Evolutionary conservation across 1,140 invertebrate species (phyloP), one percentile per base, ranked within the genome.

Genomic region (Ladona fulva): DNA sequence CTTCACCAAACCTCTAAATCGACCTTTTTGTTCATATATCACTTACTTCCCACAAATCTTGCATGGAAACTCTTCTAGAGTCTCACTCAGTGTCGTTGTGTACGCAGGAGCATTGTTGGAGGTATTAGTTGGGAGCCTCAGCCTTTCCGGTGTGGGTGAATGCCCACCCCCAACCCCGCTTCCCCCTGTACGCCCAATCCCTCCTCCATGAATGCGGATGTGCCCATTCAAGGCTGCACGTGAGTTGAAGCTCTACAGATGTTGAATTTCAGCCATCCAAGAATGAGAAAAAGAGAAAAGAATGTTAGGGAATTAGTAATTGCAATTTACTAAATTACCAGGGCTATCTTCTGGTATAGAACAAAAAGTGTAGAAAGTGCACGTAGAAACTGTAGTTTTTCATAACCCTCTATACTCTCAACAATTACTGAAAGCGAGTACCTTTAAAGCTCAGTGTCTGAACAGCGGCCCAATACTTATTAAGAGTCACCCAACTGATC

Each of bases 31-130:
- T 66, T 66, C 52, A 66, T 75, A 44, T 24, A 24, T 59, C 87
- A 95, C 95, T 94, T 94, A 97, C 95, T 97, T 97, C 90, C 95
- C 95, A 92, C 96, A 98, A 85, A 97, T 92, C 90, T 96, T 96
- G 91, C 96, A 98, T 82, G 96, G 95, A 87, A 94, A 92, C 82
- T 90, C 74, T 24, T 75, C 74, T 3, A 75, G 74, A 42, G 24
- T 42, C 24, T 75, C 74, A 24, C 24, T 75, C n/a, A 42, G 74
- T 24, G 74, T 25, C 5, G 74, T 75, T 5, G 12, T 75, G 8
- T 25, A 25, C 1, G 29, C 24, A 24, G 24, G 24, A 19, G 52
- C 52, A 66, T 66, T 66, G 52, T 75, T 75, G 74, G 24, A 75
- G 24, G 24, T 24, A 42, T 75, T 42, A 24, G 25, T 75, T 76